A percentile compares a stretch with the other conserved stretches of the same genome.
phyloP scores from a whole-genome alignment of 2,113 vertebrate genomes.

The Balaeniceps rex region DNA sequence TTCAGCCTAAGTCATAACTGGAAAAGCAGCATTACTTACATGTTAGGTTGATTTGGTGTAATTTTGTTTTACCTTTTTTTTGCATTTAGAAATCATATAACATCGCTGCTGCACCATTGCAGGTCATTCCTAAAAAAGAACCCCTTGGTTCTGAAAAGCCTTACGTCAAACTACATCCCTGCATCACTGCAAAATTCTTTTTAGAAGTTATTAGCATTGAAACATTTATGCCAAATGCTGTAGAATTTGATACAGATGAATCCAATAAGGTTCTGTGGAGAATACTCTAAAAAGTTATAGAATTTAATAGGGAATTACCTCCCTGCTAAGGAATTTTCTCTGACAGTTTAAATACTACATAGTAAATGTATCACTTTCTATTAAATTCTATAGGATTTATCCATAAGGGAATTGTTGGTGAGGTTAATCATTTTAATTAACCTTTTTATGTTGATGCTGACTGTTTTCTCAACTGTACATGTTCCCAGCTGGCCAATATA shows the following conservation, averaged over 20 bases:
- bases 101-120: neutral
- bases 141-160: neutral
- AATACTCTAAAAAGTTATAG: conserved; percentile 1
- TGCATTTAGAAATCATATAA: neutral
- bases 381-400: conserved; percentile 51
- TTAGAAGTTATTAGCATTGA: neutral
- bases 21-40: neutral
- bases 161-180: neutral
- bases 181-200: neutral
- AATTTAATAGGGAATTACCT: conserved; percentile 45
- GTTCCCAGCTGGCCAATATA: conserved; percentile 57
- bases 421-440: conserved; percentile 69
- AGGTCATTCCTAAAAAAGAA: neutral
- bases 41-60: neutral
- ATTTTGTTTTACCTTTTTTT: neutral
- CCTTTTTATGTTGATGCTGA: conserved; percentile 63
- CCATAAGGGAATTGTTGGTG: conserved; percentile 46
- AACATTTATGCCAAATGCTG: conserved; percentile 15
- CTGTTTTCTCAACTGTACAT: conserved; percentile 33
- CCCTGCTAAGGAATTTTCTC: conserved; percentile 43
- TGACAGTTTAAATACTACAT: conserved; percentile 57
- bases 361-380: conserved; percentile 54
- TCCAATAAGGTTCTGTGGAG: conserved; percentile 8
- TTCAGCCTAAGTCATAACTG: neutral
- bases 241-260: conserved; percentile 35